phyloP scores from a whole-genome alignment of 2,797 vertebrate species.

The Ciconia nigra region DNA sequence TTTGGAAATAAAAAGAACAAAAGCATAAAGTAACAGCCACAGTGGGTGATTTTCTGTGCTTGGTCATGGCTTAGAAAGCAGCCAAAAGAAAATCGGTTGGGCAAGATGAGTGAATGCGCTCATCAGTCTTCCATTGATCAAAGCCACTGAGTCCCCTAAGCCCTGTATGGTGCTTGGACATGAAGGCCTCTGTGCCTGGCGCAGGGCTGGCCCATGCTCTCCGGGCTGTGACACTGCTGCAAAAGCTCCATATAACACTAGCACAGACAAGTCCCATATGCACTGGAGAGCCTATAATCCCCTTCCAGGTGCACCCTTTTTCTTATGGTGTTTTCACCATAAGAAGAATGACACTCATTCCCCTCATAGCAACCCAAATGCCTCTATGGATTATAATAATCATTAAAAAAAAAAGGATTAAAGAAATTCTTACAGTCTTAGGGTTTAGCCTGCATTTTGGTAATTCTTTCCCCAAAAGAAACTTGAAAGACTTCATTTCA shows the following conservation, averaged over 20 bases:
- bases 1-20: not conserved
- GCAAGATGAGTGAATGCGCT: not conserved
- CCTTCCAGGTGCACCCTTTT: not conserved
- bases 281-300: not conserved
- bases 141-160: not conserved
- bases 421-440: conserved; percentile 57
- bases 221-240: not conserved
- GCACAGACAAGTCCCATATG: not conserved
- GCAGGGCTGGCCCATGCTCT: not conserved
- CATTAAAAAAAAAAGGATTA: fast-evolving
- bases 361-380: not conserved
- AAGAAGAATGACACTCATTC: not conserved
- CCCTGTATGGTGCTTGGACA: fast-evolving
- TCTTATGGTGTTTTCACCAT: not conserved
- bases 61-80: not conserved
- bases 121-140: not conserved
- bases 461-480: conserved; percentile 37
- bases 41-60: not conserved
- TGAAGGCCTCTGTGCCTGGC: not conserved
- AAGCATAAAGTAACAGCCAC: not conserved
- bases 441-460: conserved; percentile 57
- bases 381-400: not conserved
- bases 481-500: conserved; percentile 61
- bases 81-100: not conserved
- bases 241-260: not conserved